Evolutionary conservation across 2,888 invertebrate species (phyloP), one percentile per base, ranked within the genome.

Genomic region (Scrobipalpa atriplicella): DNA sequence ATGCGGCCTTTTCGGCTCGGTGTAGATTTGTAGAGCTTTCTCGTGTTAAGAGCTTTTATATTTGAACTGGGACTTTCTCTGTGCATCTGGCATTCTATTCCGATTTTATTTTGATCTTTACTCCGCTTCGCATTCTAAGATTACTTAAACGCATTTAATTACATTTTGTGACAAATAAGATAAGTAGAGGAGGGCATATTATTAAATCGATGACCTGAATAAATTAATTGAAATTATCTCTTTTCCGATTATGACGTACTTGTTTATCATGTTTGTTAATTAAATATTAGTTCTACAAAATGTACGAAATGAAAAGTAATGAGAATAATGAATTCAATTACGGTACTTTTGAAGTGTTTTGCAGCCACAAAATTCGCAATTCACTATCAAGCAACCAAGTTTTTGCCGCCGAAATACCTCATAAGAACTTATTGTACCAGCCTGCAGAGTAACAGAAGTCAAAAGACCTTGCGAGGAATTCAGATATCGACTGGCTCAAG

Each of bases 11-110:
- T 41, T 16, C n/a, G 29, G 11, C 11, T 18, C 11, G 1, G 19
- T 39, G 16, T 16, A 29, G 29, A 18, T 19, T 19, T 58, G 29
- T 21, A 60, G 60, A 61, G 61, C 61, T 61, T 60, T 60, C 41
- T 61, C 41, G 19, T 41, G 41, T 61, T 19, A 41, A 41, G 13
- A 41, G 41, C 18, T 61, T 41, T 61, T 41, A 56, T 56, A 13
- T 21, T 29, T 29, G 16, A 58, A 18, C 16, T 58, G 29, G 58
- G 29, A 38, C 36, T 58, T 58, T 58, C 58, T 36, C 58, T 38
- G 13, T 36, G 36, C 29, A 19, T 51, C 16, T 51, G 51, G 51
- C 13, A 51, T 51, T 51, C 13, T 16, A 36, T n/a, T 36, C n/a
- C n/a, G n/a, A n/a, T 36, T 29, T 29, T 8, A 56, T 29, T 56